Base-by-base conservation (phyloP, 2,113 vertebrate species). In the Perca fluviatilis region DNA sequence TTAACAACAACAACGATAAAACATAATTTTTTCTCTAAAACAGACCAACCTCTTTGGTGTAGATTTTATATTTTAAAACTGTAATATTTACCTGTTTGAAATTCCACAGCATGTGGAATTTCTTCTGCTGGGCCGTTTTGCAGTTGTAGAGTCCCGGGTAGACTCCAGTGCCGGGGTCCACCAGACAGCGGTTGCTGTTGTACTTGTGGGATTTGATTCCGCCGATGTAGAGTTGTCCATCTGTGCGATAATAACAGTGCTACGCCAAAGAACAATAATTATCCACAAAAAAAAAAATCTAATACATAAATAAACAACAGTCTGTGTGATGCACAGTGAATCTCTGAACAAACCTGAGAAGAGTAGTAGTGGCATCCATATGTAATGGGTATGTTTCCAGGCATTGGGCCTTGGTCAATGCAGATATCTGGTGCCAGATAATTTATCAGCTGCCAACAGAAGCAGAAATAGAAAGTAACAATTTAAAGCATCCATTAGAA, bases 21-120 rank as follows among this genome's bases (percentile, higher is more conserved):
- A 19, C 27, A 54, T 53, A 47, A n/a, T 0, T 43, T 53, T 36
- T 30, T 40, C 27, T 50, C 18, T 8, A 33, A 11, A 11, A 53
- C 15, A 74, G 12, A 61, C 13, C 1, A 1, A 14, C 23, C 5
- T 10, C 3, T 66, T 25, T 56, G 27, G 33, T 66, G 40, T 33
- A 15, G 16, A 56, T 33, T 15, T 15, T n/a, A 40, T 19, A 25
- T 21, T 46, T 14, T 15, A 30, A 49, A 69, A 53, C 9, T 27
- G 9, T 46, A 6, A 47, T 69, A 40, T 60, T 69, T 79, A 96
- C 95, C 92, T 94, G 94, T 92, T 91, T 91, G 40, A 96, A 95
- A 70, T 95, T 91, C 95, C 95, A 96, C 57, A 91, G 62, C 77
- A 91, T 92, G 84, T 89, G 47, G 5, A 91, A 58, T 14, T 80